Conservation (phyloP, 2,888 invertebrate genomes). For the Lapara coniferarum region DNA sequence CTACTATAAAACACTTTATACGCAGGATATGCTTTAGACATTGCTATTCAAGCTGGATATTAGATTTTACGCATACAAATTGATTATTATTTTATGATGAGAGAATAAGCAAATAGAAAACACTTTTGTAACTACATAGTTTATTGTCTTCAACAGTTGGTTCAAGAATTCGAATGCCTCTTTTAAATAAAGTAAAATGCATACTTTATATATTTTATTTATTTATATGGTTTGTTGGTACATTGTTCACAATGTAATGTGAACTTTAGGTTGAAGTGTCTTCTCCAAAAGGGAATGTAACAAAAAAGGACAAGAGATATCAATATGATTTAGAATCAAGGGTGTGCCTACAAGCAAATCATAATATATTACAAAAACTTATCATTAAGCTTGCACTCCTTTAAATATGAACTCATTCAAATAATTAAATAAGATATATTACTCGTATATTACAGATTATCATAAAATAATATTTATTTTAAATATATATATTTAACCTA, state of each 20-base stretch:
- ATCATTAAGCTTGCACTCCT: constrained; percentile 54
- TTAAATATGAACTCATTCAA: constrained; percentile 71
- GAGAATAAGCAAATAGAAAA: neutral
- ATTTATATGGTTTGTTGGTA: neutral
- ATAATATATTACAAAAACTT: constrained; percentile 58
- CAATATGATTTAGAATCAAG: constrained; percentile 39
- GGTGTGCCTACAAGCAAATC: constrained; percentile 59
- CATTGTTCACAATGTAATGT: constrained; percentile 31
- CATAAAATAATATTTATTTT: constrained; percentile 66
- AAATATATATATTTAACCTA: constrained; percentile 60
- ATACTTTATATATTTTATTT: neutral
- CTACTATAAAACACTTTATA: neutral
- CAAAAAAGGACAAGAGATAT: constrained; percentile 33
- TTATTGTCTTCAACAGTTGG: constrained; percentile 8
- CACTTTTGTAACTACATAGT: neutral
- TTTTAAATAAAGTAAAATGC: neutral
- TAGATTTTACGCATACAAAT: neutral
- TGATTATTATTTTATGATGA: neutral
- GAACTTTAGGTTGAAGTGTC: constrained; percentile 32
- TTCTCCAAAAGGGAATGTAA: constrained; percentile 46
- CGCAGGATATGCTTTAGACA: constrained; percentile 3
- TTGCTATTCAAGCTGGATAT: neutral
- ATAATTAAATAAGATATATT: constrained; percentile 73
- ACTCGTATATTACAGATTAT: constrained; percentile 70
- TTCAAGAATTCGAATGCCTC: neutral